Conservation (phyloP, 2,797 vertebrate genomes). For the Pangasius djambal region DNA sequence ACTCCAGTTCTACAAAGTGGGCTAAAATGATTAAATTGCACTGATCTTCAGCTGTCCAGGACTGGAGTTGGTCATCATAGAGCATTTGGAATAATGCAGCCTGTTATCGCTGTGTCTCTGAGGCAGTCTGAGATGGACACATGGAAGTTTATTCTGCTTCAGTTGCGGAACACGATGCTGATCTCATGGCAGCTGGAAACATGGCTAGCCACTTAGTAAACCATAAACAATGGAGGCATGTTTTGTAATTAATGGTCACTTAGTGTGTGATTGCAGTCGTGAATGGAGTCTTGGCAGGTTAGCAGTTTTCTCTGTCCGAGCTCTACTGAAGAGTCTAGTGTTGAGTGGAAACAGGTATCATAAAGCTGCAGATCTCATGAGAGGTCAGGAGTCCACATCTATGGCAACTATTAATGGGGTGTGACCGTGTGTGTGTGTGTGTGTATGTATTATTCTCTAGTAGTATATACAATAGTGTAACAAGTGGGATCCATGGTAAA, state of each 20-base stretch:
- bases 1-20: neutral
- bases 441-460: neutral
- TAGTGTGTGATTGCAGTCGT: slow-evolving; percentile 1
- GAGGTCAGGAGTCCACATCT: slow-evolving; percentile 11
- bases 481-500: neutral
- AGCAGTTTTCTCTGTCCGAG: neutral
- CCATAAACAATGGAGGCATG: neutral
- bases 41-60: neutral
- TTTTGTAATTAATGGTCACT: neutral
- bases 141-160: neutral
- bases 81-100: neutral
- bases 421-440: neutral
- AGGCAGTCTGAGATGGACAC: neutral
- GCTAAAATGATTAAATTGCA: neutral
- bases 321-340: neutral
- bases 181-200: neutral
- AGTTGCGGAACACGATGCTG: neutral
- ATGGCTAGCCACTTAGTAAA: neutral
- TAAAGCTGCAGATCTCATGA: neutral
- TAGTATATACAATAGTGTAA: neutral
- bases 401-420: slow-evolving; percentile 4
- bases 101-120: neutral
- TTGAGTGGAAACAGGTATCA: neutral
- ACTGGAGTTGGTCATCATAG: neutral
- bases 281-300: neutral